Base-by-base conservation (phyloP, 2,888 invertebrate genomes). In the Osedax frankpressi region DNA sequence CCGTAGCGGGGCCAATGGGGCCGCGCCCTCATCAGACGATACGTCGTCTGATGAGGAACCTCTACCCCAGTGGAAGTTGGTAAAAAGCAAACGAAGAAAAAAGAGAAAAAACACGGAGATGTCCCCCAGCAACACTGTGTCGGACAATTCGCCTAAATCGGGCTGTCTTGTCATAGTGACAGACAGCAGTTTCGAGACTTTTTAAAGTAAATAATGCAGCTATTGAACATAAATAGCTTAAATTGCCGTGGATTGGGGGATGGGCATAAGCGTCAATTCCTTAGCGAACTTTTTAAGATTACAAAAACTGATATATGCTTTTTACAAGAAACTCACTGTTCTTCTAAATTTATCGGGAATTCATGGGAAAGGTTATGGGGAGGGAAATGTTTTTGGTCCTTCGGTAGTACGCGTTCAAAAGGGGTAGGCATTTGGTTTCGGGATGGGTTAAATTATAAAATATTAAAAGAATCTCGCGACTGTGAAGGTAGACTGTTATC, bases 311-410 rank as follows among this genome's bases (percentile, higher is more conserved):
- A 65, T 65, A 24, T 65, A n/a, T 65, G 25, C 28, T 2, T 65
- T 1, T 19, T 65, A n/a, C 11, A 65, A 65, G 65, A 65, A n/a
- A 65, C 65, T 14, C 65, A 65, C 24, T 14, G 19, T n/a, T n/a
- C 24, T 14, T 65, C 65, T n/a, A 65, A 6, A 65, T 65, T 65
- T 19, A 65, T 2, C 0, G 65, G n/a, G 28, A 2, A 24, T n/a
- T 65, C 65, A n/a, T n/a, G 24, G 65, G 65, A 2, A 1, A 65
- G 28, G 2, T 11, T 6, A 1, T 24, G 24, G 65, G 65, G 65
- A 1, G 65, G 65, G n/a, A 65, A 65, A 24, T 65, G 65, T n/a
- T 65, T 65, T 19, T 65, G 65, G 65, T 65, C 65, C 1, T 65
- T 65, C 2, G 65, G 65, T 28, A n/a, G 27, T 1, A 65, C 3